Percentiles rank a stretch among this genome's conserved stretches.
These are phyloP conservation scores for Calephelis nemesis DNA, from an alignment of 1,140 invertebrate species.

Conservation along the genomic window DNA sequence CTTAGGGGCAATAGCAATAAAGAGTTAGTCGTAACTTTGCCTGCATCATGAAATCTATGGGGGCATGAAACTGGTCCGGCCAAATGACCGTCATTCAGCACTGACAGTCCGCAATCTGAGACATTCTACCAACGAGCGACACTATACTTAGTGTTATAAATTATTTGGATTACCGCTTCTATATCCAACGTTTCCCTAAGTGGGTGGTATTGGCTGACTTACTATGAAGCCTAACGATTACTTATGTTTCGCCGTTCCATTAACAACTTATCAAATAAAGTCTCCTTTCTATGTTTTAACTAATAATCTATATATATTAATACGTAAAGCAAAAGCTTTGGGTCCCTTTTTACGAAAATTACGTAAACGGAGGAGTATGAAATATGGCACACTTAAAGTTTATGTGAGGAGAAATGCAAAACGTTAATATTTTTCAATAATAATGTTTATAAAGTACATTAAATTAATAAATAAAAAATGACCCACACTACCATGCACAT, in stretches of 20 bases:
- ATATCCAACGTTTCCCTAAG: constrained; percentile 38
- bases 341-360: too few species aligned
- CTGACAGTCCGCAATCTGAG: constrained; percentile 34
- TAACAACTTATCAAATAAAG: constrained; percentile 27
- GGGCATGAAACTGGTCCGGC: constrained; percentile 22
- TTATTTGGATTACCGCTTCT: constrained; percentile 36
- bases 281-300: too few species aligned
- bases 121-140: constrained; percentile 24
- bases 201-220: constrained; percentile 42
- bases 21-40: constrained; percentile 12
- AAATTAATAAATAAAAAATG: too few species aligned
- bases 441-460: too few species aligned
- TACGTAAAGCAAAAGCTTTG: too few species aligned
- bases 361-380: too few species aligned
- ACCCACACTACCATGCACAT: too few species aligned
- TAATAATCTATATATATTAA: too few species aligned
- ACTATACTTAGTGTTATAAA: constrained; percentile 38
- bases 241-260: constrained; percentile 29
- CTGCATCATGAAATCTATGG: constrained; percentile 8
- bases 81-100: constrained; percentile 45
- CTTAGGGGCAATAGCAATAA: constrained; percentile 19
- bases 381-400: too few species aligned
- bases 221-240: constrained; percentile 29
- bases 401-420: too few species aligned
- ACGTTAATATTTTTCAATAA: too few species aligned